Evolutionary conservation across 2,797 vertebrate species (phyloP), one percentile per base, ranked within the genome.

Genomic region (Xyrichtys novacula): DNA sequence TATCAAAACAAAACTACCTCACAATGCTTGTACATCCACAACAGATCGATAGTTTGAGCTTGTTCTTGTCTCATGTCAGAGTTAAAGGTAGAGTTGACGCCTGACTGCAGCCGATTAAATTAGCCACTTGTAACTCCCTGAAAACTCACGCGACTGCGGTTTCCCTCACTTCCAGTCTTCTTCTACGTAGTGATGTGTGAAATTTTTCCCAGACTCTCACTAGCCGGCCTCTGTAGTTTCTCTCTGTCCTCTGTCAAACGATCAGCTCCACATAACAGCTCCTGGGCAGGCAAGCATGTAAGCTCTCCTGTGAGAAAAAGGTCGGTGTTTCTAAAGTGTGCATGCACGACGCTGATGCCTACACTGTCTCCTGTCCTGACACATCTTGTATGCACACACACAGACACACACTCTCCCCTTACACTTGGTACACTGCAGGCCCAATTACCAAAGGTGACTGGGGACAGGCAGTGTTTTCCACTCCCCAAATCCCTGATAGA

Each of bases 401-500:
- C 72, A 38, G 61, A 55, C 64, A 48, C 74, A 49, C 69, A 20
- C 56, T 47, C 17, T 36, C 71, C 48, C 44, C 74, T 47, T 19
- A 14, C 38, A 69, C 71, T 54, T 29, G 8, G 43, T 28, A 19
- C n/a, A n/a, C 73, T 71, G 57, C 69, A 83, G 76, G 53, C 63
- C 58, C 89, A 84, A 82, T 86, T 86, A 85, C 76, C 36, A 26
- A 69, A 63, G 73, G 70, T 49, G 70, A 44, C 83, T 59, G 43
- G 84, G 84, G 81, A 83, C 69, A 34, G 43, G 46, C 63, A 49
- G 60, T 74, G 79, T 85, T 86, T 81, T 77, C 76, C 64, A 63
- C 66, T 80, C 72, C 57, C 79, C 84, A 86, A 85, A 89, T 87
- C 81, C 80, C 80, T 19, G 56, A 85, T 63, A 78, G 65, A 80